Percentiles rank a stretch among this genome's conserved stretches.
These are phyloP conservation scores for Cynodonichthys magdalenae DNA, from an alignment of 2,797 vertebrate species.

Conservation along the genomic window DNA sequence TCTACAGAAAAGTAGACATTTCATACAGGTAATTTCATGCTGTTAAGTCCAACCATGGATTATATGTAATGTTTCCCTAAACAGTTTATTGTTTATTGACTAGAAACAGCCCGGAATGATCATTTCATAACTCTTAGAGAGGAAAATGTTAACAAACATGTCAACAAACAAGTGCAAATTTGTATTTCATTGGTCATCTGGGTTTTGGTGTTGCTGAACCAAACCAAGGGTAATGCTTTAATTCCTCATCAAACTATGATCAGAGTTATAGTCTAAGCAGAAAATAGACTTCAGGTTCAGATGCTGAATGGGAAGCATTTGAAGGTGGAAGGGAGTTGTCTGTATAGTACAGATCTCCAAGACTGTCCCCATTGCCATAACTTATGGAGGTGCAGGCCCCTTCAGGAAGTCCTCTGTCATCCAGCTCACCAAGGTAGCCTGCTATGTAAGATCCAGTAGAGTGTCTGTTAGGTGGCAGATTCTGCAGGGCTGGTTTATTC, in stretches of 20 bases:
- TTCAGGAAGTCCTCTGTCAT: constrained; percentile 89
- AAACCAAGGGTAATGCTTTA: constrained; percentile 22
- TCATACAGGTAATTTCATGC: constrained; percentile 68
- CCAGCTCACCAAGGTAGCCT: constrained; percentile 85
- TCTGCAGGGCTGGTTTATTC: constrained; percentile 79
- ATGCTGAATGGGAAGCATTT: constrained; percentile 73
- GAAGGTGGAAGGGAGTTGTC: constrained; percentile 75
- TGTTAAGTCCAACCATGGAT: constrained; percentile 55
- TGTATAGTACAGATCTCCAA: constrained; percentile 74
- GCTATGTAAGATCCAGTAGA: constrained; percentile 96
- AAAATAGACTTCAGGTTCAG: constrained; percentile 96
- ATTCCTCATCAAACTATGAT: constrained; percentile 19
- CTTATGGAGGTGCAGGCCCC: constrained; percentile 85
- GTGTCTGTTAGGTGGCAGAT: constrained; percentile 85
- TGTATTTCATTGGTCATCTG: constrained; percentile 32
- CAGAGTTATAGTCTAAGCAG: constrained; percentile 89
- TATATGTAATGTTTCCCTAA: constrained; percentile 43
- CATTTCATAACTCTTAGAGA: constrained; percentile 20
- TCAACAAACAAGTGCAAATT: constrained; percentile 25
- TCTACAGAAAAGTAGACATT: constrained; percentile 61
- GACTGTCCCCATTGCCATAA: constrained; percentile 77
- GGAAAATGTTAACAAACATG: constrained; percentile 28
- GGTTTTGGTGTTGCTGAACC: constrained; percentile 40
- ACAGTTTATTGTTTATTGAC: constrained; percentile 42
- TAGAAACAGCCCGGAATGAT: constrained; percentile 39